Conservation (phyloP, 2,113 vertebrate genomes). For the Plestiodon gilberti region DNA sequence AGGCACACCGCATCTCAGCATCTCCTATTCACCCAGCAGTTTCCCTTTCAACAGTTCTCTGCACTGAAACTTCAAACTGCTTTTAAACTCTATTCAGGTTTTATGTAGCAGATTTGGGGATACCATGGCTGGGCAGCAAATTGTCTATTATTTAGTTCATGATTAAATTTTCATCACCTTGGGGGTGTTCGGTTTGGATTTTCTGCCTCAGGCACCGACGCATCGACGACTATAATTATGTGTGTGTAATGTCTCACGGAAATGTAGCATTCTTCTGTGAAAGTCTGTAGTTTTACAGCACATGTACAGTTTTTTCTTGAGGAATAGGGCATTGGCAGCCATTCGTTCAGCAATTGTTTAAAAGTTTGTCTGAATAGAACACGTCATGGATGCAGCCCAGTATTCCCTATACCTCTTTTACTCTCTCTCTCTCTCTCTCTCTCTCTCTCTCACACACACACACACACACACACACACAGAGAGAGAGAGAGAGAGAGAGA, state of each 20-base stretch:
- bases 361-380: background rate
- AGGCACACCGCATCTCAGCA: background rate
- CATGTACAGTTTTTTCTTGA: background rate
- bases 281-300: background rate
- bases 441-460: too few species aligned
- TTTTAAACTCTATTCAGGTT: background rate
- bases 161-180: background rate
- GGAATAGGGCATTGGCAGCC: background rate
- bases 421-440: too few species aligned
- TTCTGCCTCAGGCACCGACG: background rate
- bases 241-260: background rate
- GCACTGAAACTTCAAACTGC: background rate
- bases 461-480: too few species aligned
- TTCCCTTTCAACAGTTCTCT: background rate
- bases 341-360: background rate
- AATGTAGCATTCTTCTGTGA: background rate
- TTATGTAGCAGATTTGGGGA: background rate
- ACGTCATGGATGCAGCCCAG: constrained; percentile 6
- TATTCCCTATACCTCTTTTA: constrained; percentile 4
- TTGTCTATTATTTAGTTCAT: background rate
- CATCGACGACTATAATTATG: background rate
- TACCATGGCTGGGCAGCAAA: background rate
- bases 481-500: too few species aligned
- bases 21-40: background rate
- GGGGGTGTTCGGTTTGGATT: too few species aligned